Conservation (phyloP, 2,797 vertebrate genomes). For the Atherinosoma microstoma region DNA sequence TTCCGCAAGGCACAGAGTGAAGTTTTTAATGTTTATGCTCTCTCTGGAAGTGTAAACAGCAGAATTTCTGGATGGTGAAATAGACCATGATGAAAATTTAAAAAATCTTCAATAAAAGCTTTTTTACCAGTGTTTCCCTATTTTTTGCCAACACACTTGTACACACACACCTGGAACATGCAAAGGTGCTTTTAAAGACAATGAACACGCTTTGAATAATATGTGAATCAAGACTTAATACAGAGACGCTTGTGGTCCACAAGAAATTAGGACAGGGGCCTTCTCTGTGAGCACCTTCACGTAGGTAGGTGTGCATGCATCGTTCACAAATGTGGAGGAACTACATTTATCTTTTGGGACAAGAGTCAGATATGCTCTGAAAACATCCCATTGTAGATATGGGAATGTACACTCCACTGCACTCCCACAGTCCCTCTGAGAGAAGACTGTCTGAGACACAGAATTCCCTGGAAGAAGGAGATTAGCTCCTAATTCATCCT, state of each 20-base stretch:
- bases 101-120: slow-evolving; percentile 11
- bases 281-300: slow-evolving; percentile 18
- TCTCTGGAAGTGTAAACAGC: slow-evolving; percentile 48
- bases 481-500: slow-evolving; percentile 80
- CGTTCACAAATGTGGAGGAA: slow-evolving; percentile 45
- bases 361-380: slow-evolving; percentile 53
- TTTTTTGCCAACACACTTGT: slow-evolving; percentile 20
- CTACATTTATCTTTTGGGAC: slow-evolving; percentile 36
- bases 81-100: not conserved
- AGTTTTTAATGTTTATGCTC: slow-evolving; percentile 31
- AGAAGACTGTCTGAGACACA: slow-evolving; percentile 60
- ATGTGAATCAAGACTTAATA: slow-evolving; percentile 2
- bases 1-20: slow-evolving; percentile 14
- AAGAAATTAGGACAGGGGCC: slow-evolving; percentile 28
- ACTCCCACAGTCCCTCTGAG: slow-evolving; percentile 63
- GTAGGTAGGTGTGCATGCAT: slow-evolving; percentile 11
- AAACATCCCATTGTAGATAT: slow-evolving; percentile 51
- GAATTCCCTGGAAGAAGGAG: slow-evolving; percentile 74
- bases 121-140: slow-evolving; percentile 17
- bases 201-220: slow-evolving; percentile 24
- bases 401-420: slow-evolving; percentile 51
- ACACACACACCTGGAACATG: slow-evolving; percentile 14
- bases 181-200: slow-evolving; percentile 50
- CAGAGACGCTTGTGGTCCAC: slow-evolving; percentile 24
- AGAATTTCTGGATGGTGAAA: slow-evolving; percentile 36